phyloP scores from a whole-genome alignment of 1,140 invertebrate genomes.

The Neotoxoptera formosana region DNA sequence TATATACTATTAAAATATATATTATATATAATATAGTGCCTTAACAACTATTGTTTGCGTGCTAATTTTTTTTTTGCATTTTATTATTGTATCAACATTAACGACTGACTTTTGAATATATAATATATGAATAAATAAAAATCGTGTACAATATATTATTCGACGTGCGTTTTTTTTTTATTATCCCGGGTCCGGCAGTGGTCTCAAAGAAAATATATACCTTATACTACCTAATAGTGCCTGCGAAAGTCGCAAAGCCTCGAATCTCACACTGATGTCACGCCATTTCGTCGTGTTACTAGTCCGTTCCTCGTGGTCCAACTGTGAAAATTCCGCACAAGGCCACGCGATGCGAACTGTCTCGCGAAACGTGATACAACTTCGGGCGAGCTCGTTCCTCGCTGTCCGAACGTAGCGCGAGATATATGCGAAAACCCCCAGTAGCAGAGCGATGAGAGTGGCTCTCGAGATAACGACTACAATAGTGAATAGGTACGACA shows the following conservation, averaged over 20 bases:
- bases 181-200: neutral
- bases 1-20: neutral
- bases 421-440: neutral
- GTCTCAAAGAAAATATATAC: neutral
- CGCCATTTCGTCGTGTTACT: neutral
- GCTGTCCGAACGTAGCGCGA: neutral
- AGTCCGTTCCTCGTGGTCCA: neutral
- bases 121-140: conserved; percentile 39
- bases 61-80: conserved; percentile 53
- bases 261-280: neutral
- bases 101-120: conserved; percentile 56
- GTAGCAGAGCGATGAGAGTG: neutral
- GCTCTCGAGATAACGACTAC: conserved; percentile 7
- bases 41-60: conserved; percentile 53
- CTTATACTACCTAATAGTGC: neutral
- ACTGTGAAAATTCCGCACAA: neutral
- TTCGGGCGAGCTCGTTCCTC: neutral
- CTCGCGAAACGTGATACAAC: neutral
- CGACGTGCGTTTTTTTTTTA: neutral
- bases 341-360: neutral
- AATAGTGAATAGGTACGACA: neutral
- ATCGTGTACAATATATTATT: conserved; percentile 24
- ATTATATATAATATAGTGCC: conserved; percentile 32
- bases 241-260: neutral
- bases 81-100: conserved; percentile 56